A percentile compares a stretch with the other conserved stretches of the same genome.
phyloP scores from a whole-genome alignment of 2,888 invertebrate genomes.

The Limnephilus rhombicus region DNA sequence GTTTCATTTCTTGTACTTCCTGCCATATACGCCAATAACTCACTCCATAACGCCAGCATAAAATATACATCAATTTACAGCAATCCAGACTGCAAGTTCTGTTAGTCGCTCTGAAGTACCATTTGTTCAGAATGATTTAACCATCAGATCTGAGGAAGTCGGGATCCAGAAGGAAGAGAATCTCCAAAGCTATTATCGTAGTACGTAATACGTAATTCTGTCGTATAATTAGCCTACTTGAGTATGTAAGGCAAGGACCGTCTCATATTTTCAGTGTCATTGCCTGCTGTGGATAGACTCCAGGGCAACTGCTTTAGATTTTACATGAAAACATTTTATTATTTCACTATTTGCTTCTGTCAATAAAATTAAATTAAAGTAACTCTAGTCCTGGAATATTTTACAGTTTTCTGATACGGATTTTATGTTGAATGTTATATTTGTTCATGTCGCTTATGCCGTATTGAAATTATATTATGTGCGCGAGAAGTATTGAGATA shows the following conservation, averaged over 20 bases:
- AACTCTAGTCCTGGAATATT: neutral
- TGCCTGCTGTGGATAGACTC: neutral
- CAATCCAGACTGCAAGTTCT: neutral
- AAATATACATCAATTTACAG: too few relatives aligned
- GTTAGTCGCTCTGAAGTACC: too few relatives aligned
- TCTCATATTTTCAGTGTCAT: neutral
- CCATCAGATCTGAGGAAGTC: neutral
- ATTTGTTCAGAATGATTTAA: neutral
- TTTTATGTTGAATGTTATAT: neutral
- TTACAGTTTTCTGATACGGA: neutral
- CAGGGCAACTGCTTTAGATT: neutral
- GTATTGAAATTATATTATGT: neutral
- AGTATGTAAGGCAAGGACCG: too few relatives aligned
- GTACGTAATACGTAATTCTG: too few relatives aligned
- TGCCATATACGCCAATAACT: neutral
- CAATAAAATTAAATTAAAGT: neutral
- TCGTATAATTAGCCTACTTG: too few relatives aligned
- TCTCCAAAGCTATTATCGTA: neutral
- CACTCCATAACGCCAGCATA: too few relatives aligned
- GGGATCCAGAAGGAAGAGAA: too few relatives aligned
- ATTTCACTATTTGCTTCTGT: neutral
- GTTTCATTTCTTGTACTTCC: neutral
- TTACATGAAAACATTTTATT: neutral
- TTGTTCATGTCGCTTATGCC: neutral
- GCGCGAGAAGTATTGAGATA: neutral